Percentiles rank a stretch among this genome's conserved stretches.
Conservation (phyloP, 2,797 vertebrate species). For the Arrhamphus sclerolepis region DNA sequence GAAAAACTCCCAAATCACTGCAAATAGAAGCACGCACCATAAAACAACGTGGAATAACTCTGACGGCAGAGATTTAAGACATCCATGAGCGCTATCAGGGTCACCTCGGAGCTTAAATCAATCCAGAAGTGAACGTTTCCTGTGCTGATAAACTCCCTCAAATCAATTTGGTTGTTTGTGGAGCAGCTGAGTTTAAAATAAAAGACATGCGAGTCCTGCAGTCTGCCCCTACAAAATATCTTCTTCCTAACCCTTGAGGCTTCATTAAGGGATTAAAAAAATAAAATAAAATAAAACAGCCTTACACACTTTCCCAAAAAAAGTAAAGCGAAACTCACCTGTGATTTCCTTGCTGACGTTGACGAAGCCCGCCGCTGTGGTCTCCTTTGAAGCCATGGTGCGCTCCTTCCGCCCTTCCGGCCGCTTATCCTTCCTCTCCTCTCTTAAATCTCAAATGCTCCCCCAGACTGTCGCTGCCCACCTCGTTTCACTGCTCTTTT, state of each 20-base stretch:
- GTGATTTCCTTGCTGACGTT: constrained; percentile 80
- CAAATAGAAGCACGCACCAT: constrained; percentile 3
- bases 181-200: too few relatives aligned
- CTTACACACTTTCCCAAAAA: constrained; percentile 2
- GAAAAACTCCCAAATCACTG: constrained; percentile 31
- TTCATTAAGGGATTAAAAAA: neutral
- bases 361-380: constrained; percentile 65
- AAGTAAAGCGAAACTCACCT: constrained; percentile 68
- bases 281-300: constrained; percentile 5
- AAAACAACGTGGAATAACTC: constrained; percentile 31
- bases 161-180: neutral
- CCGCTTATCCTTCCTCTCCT: constrained; percentile 16
- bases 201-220: too few relatives aligned
- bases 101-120: constrained; percentile 17
- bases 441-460: neutral
- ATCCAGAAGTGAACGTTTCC: constrained; percentile 33
- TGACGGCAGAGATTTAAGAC: neutral
- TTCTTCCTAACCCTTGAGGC: neutral
- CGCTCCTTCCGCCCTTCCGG: constrained; percentile 48
- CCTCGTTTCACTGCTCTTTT: neutral
- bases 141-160: constrained; percentile 28
- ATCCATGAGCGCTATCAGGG: constrained; percentile 30
- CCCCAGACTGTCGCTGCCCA: constrained; percentile 1
- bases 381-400: constrained; percentile 81
- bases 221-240: too few relatives aligned